Percentiles rank a stretch among this genome's conserved stretches.
Conservation (phyloP, 2,888 invertebrate genomes). For the Athrips mouffetella region DNA sequence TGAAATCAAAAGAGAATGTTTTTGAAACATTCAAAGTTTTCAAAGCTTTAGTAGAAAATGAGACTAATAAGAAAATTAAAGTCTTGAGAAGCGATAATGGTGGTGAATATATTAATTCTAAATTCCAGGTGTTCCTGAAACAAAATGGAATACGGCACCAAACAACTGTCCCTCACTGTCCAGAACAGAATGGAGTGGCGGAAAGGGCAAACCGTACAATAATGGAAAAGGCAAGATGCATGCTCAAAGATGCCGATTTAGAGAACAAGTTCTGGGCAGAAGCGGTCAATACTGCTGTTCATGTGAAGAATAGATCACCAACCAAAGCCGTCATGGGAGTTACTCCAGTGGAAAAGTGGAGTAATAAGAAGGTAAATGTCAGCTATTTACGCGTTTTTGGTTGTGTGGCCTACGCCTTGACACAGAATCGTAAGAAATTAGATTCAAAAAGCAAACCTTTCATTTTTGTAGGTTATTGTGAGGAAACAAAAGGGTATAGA, state of each 20-base stretch:
- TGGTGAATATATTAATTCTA: background rate
- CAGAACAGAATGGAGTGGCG: background rate
- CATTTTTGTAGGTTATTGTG: slow-evolving; percentile 1
- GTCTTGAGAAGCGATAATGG: no score
- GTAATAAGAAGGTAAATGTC: background rate
- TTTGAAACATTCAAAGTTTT: slow-evolving; percentile 11
- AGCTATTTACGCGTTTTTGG: background rate
- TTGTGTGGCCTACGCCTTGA: background rate
- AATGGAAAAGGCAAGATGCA: background rate
- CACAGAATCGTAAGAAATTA: background rate
- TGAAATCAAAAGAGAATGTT: slow-evolving; percentile 12
- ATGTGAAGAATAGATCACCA: background rate
- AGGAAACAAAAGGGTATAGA: background rate
- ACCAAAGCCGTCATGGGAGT: background rate
- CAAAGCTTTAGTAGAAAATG: slow-evolving; percentile 12
- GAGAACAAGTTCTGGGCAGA: background rate
- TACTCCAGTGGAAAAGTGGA: background rate
- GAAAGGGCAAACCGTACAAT: background rate
- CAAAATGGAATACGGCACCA: background rate
- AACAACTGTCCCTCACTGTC: background rate
- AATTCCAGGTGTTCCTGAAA: background rate
- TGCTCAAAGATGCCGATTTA: background rate
- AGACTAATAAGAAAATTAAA: slow-evolving; percentile 1
- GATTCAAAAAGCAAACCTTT: background rate
- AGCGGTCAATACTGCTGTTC: background rate